Base-by-base conservation (phyloP, 92 coral and sea anemone species). In the Siderastrea radians region DNA sequence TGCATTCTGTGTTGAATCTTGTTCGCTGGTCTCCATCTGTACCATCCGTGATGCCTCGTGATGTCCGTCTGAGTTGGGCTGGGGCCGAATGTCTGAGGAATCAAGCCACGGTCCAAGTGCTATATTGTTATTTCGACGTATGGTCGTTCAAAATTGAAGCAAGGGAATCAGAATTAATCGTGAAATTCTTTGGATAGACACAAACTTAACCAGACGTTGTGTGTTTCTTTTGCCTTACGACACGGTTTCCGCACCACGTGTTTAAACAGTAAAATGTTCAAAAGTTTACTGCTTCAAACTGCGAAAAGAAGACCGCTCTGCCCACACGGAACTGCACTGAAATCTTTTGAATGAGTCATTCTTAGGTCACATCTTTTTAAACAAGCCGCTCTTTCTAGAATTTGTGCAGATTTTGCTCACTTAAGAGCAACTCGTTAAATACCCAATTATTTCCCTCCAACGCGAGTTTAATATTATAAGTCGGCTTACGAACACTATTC, bases 261-360 rank as follows among this genome's bases (percentile, higher is more conserved):
- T 26, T 26, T 26, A 26, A 26, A 26, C 13, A 58, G 15, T 58
- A 15, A 58, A 12, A 58, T 61, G 66, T 67, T 26, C 46, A 3
- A 16, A 53, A 50, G 57, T 3, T 17, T 68, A 19, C 45, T 7
- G 46, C 48, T 3, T 8, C 46, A 2, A 48, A 16, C 38, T 48
- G 26, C 75, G 61, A 9, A 11, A 52, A 19, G 2, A 19, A 14
- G 13, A 55, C 14, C 48, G 16, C 53, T 70, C 46, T 73, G 45
- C 86, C 86, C 86, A 82, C 86, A 69, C 68, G 78, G 86, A 82
- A 82, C 52, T 70, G 45, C 3, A 54, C n/a, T 74, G 48, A 17
- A 19, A 13, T 82, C 13, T 43, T 0, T 47, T 82, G 77, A 68
- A 69, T 69, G 68, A 55, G 54, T 46, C 48, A 54, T 57, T 82